These are phyloP conservation scores for Parnassius apollo DNA, from an alignment of 2,888 invertebrate genomes.

Conservation along the genomic window DNA sequence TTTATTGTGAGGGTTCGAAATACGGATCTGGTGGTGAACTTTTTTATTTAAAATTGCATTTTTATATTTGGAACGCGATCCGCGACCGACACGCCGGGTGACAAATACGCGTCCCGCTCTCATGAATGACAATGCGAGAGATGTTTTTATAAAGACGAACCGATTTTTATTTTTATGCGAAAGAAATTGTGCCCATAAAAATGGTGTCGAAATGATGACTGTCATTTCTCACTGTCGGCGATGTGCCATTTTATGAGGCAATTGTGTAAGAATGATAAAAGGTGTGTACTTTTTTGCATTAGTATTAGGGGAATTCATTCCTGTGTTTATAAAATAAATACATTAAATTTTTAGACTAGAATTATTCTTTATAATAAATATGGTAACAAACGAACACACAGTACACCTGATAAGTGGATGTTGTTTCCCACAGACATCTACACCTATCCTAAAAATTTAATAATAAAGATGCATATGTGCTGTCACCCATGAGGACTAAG, in stretches of 20 bases:
- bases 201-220: slow-evolving; percentile 77
- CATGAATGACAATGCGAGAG: slow-evolving; percentile 81
- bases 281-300: slow-evolving; percentile 39
- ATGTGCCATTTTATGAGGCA: slow-evolving; percentile 70
- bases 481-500: no score
- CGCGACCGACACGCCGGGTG: slow-evolving; percentile 70
- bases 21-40: slow-evolving; percentile 54
- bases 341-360: no score
- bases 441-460: no score
- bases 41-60: slow-evolving; percentile 81
- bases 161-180: slow-evolving; percentile 78
- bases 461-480: no score
- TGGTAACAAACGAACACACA: no score
- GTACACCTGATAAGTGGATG: no score
- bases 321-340: background rate
- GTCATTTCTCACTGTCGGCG: slow-evolving; percentile 76
- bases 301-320: slow-evolving; percentile 29
- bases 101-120: slow-evolving; percentile 77
- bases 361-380: no score
- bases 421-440: no score
- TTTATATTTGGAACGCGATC: slow-evolving; percentile 79
- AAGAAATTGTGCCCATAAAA: slow-evolving; percentile 79
- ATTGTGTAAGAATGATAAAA: slow-evolving; percentile 66
- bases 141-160: slow-evolving; percentile 77
- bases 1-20: slow-evolving; percentile 71